A percentile compares a stretch with the other conserved stretches of the same genome.
These are phyloP conservation scores for Podargus strigoides DNA, from an alignment of 2,797 vertebrate species.

Conservation along the genomic window DNA sequence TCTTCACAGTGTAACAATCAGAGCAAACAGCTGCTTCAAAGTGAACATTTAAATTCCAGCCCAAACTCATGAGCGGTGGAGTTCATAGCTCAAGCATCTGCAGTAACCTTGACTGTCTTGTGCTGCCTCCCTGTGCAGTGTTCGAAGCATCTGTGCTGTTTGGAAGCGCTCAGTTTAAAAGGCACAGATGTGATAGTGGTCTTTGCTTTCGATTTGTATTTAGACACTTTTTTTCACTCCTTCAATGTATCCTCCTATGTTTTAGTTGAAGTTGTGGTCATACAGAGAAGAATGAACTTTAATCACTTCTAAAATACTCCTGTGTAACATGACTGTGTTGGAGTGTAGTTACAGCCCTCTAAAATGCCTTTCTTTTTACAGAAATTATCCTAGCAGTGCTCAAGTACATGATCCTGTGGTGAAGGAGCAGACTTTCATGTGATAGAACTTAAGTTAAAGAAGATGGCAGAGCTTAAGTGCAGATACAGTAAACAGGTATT, in stretches of 20 bases:
- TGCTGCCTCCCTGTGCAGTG: neutral
- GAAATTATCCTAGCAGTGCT: neutral
- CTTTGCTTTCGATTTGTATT: neutral
- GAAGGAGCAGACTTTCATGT: neutral
- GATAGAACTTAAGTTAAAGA: slow-evolving; percentile 11
- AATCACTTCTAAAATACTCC: neutral
- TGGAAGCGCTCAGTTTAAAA: neutral
- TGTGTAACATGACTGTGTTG: neutral
- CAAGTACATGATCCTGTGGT: neutral
- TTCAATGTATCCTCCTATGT: neutral
- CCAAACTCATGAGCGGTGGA: neutral
- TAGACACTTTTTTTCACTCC: neutral
- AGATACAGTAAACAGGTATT: slow-evolving; percentile 9
- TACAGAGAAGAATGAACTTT: neutral
- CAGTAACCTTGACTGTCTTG: slow-evolving; percentile 26
- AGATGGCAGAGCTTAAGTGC: neutral
- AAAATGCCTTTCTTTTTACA: neutral
- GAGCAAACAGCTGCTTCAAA: neutral
- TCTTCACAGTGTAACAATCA: neutral
- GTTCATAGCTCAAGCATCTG: neutral
- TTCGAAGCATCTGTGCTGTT: neutral
- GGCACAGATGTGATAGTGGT: neutral
- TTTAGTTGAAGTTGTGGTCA: neutral
- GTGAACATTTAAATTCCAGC: neutral
- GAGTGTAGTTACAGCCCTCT: neutral